Evolutionary conservation across 30 jellyfish, hydroid and myxozoan genomes (phyloP), one percentile per base, ranked within the genome.

Genomic region (Clytia hemisphaerica): DNA sequence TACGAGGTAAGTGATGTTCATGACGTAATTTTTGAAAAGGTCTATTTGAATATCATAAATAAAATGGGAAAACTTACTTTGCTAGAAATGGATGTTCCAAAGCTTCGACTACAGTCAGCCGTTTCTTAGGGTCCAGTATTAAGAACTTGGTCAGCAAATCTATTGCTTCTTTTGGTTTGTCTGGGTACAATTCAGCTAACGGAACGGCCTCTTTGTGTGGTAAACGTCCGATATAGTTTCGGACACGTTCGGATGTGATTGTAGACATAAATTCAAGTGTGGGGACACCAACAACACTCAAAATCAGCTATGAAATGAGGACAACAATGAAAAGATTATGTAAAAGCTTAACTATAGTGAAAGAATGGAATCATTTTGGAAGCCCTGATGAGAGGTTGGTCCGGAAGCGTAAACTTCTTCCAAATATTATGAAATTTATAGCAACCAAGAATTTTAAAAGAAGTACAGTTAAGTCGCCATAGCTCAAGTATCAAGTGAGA

Each of bases 141-240:
- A 88, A 67, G 80, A 88, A 65, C 53, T 45, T 27, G 31, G 73
- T 49, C 19, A 88, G 70, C 16, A 88, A 80, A 45, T 75, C 72
- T 26, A 88, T 65, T 25, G 94, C 87, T 9, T 76, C 75, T 0
- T 71, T 31, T 3, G 89, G 47, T 22, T 94, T 94, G 25, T 80
- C 53, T 48, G 97, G 97, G 47, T 45, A 88, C 67, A 88, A 27
- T 48, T 62, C 75, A 6, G 75, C 40, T 6, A 88, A 49, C 45
- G 93, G 80, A 29, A 88, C 97, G 24, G 97, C 85, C 18, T 88
- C 97, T 63, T 88, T 88, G 32, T 88, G 97, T 10, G 97, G 97
- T 54, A 88, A 66, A 31, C 64, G 67, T 42, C 71, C 38, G 72
- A 88, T 79, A 53, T 88, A 88, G 45, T 61, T 80, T 54, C 93